phyloP scores from a whole-genome alignment of 2,113 vertebrate genomes.

The Progne subis region DNA sequence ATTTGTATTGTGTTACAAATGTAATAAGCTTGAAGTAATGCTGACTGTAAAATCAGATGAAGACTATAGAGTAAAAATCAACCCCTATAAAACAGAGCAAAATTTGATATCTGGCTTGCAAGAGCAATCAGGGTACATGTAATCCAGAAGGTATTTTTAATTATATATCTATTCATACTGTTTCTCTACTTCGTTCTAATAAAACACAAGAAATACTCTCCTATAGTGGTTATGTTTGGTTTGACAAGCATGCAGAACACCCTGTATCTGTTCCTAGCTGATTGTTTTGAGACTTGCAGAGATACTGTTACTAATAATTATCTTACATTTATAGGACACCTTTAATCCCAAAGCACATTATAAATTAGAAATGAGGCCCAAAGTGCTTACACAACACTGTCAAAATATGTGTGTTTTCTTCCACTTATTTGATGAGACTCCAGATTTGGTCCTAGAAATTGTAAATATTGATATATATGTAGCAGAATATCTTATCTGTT shows the following conservation, averaged over 20 bases:
- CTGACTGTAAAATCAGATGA: conserved; percentile 29
- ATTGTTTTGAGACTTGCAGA: not conserved
- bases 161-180: not conserved
- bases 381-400: not conserved
- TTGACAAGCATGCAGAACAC: conserved; percentile 6
- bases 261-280: not conserved
- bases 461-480: not conserved
- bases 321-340: not conserved
- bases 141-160: conserved; percentile 6
- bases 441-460: not conserved
- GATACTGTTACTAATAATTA: conserved; percentile 21
- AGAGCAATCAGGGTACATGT: not conserved
- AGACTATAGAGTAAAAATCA: not conserved
- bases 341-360: conserved; percentile 43
- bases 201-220: not conserved
- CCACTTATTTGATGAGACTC: not conserved
- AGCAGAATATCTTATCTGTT: not conserved
- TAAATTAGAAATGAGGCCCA: not conserved
- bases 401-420: not conserved
- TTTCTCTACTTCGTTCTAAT: conserved; percentile 7
- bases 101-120: conserved; percentile 12
- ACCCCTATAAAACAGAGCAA: not conserved
- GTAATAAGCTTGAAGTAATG: conserved; percentile 55
- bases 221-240: not conserved
- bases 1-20: conserved; percentile 70